Evolutionary conservation across 2,113 vertebrate species (phyloP).

Genomic region (Illadopsis cleaveri): DNA sequence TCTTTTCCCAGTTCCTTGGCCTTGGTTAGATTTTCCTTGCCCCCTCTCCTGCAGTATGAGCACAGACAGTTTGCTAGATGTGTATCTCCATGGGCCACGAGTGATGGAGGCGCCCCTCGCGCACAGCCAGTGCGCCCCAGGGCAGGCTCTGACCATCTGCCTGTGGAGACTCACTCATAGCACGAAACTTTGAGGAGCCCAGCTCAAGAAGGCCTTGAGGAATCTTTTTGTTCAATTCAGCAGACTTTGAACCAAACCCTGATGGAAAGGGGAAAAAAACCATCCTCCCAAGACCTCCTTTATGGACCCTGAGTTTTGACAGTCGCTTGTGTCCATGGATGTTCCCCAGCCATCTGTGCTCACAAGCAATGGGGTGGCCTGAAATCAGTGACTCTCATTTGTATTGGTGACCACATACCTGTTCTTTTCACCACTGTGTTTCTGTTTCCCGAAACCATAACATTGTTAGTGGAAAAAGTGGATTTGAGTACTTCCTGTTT

Average conservation of each 20-base stretch:
- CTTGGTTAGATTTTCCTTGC: not conserved
- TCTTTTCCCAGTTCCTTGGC: not conserved
- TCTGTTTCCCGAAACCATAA: constrained; percentile 73
- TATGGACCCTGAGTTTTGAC: not conserved
- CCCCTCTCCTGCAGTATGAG: not conserved
- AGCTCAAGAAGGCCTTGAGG: not conserved
- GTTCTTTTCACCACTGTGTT: constrained; percentile 69
- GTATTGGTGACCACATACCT: not conserved
- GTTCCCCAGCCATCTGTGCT: not conserved
- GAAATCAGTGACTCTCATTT: not conserved
- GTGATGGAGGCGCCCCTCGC: not conserved
- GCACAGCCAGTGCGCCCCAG: accelerated
- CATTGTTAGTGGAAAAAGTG: constrained; percentile 71
- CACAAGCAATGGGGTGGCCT: not conserved
- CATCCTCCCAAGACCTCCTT: not conserved
- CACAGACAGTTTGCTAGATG: not conserved
- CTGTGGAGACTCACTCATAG: not conserved
- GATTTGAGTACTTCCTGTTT: constrained; percentile 69
- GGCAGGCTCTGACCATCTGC: not conserved
- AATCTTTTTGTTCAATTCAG: not conserved
- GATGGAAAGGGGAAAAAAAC: not conserved
- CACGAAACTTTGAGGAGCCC: not conserved
- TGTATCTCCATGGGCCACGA: not conserved
- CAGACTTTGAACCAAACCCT: not conserved
- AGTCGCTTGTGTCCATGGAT: accelerated